phyloP scores from a whole-genome alignment of 30 jellyfish, hydroid and myxozoan species.

The Hydractinia symbiolongicarpus region DNA sequence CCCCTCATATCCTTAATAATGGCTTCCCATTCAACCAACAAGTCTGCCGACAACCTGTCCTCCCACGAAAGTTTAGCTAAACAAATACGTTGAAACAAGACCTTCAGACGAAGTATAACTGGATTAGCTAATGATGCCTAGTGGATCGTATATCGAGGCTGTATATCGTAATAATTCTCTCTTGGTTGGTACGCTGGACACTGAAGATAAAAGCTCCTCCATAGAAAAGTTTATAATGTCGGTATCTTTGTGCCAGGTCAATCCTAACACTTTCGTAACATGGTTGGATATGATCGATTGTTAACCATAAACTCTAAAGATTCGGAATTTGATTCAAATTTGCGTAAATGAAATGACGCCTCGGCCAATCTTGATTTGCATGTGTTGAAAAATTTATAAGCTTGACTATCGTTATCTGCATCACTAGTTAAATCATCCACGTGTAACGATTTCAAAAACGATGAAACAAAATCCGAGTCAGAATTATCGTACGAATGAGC shows the following conservation, averaged over 20 bases:
- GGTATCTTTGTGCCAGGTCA: slow-evolving; percentile 7
- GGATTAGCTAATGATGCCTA: slow-evolving; percentile 13
- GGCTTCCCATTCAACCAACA: too few relatives aligned
- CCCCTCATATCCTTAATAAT: too few relatives aligned
- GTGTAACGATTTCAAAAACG: too few relatives aligned
- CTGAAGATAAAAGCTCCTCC: neutral
- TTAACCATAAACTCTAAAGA: neutral
- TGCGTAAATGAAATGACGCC: slow-evolving; percentile 31
- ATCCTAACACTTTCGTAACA: slow-evolving; percentile 16
- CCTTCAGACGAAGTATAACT: neutral
- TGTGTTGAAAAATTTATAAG: neutral
- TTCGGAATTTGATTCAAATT: slow-evolving; percentile 26
- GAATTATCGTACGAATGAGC: too few relatives aligned
- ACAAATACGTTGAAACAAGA: neutral
- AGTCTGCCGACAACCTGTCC: too few relatives aligned
- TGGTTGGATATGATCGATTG: neutral
- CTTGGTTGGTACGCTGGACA: neutral
- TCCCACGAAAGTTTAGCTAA: too few relatives aligned
- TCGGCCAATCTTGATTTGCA: slow-evolving; percentile 12
- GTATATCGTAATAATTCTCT: neutral
- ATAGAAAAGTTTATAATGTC: neutral
- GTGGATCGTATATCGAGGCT: slow-evolving; percentile 1
- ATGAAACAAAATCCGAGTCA: too few relatives aligned
- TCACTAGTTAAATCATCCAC: too few relatives aligned
- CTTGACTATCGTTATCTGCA: neutral